Evolutionary conservation across 2,113 vertebrate genomes (phyloP), one percentile per base, ranked within the genome.

Genomic region (Elanoides forficatus): DNA sequence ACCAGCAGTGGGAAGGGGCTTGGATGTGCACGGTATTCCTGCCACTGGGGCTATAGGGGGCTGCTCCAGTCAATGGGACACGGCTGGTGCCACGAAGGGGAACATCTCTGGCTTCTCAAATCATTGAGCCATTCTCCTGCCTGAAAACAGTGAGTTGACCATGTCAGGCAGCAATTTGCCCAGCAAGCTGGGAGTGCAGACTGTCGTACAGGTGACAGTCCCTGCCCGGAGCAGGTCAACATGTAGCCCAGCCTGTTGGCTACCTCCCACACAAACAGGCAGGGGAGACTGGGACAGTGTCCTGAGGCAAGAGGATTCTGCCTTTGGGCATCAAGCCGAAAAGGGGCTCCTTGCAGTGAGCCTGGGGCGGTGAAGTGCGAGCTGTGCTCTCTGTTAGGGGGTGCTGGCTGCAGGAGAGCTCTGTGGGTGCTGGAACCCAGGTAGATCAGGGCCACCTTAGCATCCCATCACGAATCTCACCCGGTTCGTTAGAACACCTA

Each of bases 51-150:
- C 43, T 36, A 16, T 1, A 58, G 58, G 22, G 48, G 22, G 27
- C 50, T 65, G 34, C 59, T 59, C 16, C 73, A 59, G 30, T 27
- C 0, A 3, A 32, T 27, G 17, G 55, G 34, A 38, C 23, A 9
- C 2, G 0, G 34, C 56, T 55, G 48, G 29, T 53, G 71, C 23
- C 53, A 15, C 0, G 0, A 67, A 38, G 27, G 42, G 18, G 53
- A 58, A 11, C 7, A 11, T n/a, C 23, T 10, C 34, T 21, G 34
- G 48, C 47, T 34, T 66, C 71, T 66, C 29, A 56, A 38, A 11
- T 58, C 60, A 27, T 14, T 30, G 79, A 52, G 23, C 14, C 20
- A 2, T 27, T 13, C 10, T 60, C 22, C 40, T 70, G 27, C 30
- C 47, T 2, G 3, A 47, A 70, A 25, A 55, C 55, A 59, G 15